Percentiles rank a stretch among this genome's conserved stretches.
Evolutionary conservation across 2,797 vertebrate species (phyloP).

Genomic region (Scyliorhinus canicula): DNA sequence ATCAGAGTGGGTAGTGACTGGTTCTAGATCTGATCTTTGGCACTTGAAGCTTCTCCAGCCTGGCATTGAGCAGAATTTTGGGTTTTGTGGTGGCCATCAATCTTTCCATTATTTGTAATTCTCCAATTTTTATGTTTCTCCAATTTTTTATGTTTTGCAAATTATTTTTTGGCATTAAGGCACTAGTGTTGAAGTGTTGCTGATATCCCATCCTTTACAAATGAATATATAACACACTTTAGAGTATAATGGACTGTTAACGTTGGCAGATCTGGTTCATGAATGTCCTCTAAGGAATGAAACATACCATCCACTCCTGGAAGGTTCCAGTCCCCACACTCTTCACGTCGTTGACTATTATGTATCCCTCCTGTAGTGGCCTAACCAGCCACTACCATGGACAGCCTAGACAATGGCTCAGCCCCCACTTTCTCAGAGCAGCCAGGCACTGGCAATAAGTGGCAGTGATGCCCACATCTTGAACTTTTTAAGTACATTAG

Average conservation of each 20-base stretch:
- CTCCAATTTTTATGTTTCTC: background rate
- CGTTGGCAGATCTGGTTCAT: background rate
- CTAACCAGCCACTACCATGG: background rate
- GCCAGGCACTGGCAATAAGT: background rate
- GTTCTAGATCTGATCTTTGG: background rate
- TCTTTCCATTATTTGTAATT: conserved; percentile 10
- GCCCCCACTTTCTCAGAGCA: background rate
- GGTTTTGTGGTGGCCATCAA: background rate
- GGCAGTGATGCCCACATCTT: background rate
- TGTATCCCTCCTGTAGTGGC: background rate
- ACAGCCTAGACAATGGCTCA: background rate
- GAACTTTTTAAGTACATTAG: background rate
- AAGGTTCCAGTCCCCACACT: background rate
- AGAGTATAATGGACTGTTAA: background rate
- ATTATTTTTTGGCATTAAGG: background rate
- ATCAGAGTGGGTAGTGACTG: background rate
- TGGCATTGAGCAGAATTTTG: background rate
- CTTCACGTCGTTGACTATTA: background rate
- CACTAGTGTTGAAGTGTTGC: background rate
- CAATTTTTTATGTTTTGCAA: background rate
- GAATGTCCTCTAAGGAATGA: background rate
- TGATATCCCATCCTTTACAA: background rate
- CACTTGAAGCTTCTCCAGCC: background rate
- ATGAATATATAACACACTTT: background rate
- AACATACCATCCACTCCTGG: background rate